These are phyloP conservation scores for Tenthredo scrophulariae DNA, from an alignment of 2,888 invertebrate genomes.

Conservation along the genomic window DNA sequence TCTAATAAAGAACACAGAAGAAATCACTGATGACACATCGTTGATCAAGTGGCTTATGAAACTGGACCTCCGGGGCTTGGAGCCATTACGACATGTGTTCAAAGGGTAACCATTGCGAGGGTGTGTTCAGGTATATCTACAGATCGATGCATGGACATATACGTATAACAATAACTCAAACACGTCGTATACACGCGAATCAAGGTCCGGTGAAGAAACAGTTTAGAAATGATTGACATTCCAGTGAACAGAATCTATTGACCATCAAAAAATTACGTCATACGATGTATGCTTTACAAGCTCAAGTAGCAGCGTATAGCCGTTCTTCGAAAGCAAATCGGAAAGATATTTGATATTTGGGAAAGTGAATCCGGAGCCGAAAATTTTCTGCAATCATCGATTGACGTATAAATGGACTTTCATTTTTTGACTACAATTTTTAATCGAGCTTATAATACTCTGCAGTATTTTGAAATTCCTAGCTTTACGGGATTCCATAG, in stretches of 20 bases:
- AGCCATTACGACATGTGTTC: neutral
- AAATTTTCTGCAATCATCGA: neutral
- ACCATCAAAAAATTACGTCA: neutral
- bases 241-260: neutral
- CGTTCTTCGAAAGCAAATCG: neutral
- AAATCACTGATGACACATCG: neutral
- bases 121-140: neutral
- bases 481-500: neutral
- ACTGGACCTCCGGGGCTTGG: conserved; percentile 1
- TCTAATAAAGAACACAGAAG: neutral
- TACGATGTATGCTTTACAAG: neutral
- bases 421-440: neutral
- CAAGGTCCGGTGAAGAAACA: neutral
- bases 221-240: neutral
- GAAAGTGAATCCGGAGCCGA: neutral
- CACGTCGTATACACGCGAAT: neutral
- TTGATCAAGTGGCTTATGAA: neutral
- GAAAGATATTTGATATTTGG: neutral
- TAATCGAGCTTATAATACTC: neutral
- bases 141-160: neutral
- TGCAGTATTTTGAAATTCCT: neutral
- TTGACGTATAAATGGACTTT: neutral
- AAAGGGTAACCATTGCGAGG: neutral
- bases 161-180: conserved; percentile 1
- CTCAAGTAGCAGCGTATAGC: neutral